Conservation (phyloP, 2,888 invertebrate genomes). For the Erebia ligea region DNA sequence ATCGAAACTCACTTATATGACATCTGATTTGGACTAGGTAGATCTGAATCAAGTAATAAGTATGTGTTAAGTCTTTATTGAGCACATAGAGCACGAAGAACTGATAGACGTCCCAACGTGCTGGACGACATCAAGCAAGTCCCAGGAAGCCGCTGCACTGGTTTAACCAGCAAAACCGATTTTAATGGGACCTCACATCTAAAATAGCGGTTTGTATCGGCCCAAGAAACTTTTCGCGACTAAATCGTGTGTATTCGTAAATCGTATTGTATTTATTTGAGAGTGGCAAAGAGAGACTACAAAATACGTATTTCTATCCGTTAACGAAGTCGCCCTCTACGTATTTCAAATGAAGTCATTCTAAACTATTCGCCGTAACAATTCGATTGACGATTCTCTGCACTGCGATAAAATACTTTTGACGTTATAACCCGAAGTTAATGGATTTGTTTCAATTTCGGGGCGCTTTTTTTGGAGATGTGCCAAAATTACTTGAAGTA, state of each 20-base stretch:
- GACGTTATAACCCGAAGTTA: constrained; percentile 42
- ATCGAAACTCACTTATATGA: too few relatives aligned
- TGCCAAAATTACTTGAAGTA: constrained; percentile 42
- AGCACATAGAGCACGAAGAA: too few relatives aligned
- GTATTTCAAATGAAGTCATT: constrained; percentile 79
- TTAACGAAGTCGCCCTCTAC: constrained; percentile 69
- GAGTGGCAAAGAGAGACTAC: constrained; percentile 50
- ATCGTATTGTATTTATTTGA: constrained; percentile 59
- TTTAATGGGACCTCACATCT: background rate
- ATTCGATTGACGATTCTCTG: constrained; percentile 66
- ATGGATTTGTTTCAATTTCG: constrained; percentile 45
- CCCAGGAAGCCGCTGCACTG: too few relatives aligned
- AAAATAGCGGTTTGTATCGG: background rate
- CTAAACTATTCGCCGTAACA: constrained; percentile 76
- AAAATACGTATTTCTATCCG: constrained; percentile 51
- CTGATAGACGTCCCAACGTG: too few relatives aligned
- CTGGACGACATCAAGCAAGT: too few relatives aligned
- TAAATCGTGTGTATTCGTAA: background rate
- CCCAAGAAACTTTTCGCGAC: background rate
- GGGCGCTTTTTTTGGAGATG: constrained; percentile 39
- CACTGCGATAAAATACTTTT: constrained; percentile 48
- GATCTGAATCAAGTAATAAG: background rate
- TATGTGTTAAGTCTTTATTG: too few relatives aligned
- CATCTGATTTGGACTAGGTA: too few relatives aligned
- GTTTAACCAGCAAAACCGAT: background rate